phyloP scores from a whole-genome alignment of 2,113 vertebrate species.

The Galeopterus variegatus region DNA sequence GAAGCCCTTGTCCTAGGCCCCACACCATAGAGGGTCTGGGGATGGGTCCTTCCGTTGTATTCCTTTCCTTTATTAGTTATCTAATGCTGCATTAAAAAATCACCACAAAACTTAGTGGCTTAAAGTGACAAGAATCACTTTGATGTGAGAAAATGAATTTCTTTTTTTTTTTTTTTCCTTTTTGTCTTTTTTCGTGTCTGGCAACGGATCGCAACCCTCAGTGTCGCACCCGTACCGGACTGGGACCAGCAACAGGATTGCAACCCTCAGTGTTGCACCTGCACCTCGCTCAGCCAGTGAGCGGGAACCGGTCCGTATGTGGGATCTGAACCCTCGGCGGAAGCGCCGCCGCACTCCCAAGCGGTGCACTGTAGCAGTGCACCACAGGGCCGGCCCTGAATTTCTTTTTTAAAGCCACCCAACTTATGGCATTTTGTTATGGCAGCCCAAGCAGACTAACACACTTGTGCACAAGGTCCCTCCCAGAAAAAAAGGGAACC shows the following conservation, averaged over 20 bases:
- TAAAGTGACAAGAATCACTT: background rate
- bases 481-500: background rate
- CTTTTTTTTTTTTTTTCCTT: background rate
- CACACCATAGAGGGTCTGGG: background rate
- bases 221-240: too few species aligned
- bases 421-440: background rate
- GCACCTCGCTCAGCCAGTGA: too few species aligned
- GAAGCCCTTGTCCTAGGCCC: background rate
- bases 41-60: background rate
- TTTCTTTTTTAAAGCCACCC: background rate
- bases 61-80: background rate
- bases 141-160: background rate
- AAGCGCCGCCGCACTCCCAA: too few species aligned
- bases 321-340: too few species aligned
- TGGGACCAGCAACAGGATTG: too few species aligned
- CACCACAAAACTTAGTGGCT: background rate
- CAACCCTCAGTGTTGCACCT: too few species aligned
- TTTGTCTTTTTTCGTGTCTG: too few species aligned
- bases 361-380: too few species aligned
- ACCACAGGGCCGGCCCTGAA: too few species aligned
- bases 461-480: background rate
- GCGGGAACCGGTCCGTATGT: too few species aligned
- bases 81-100: background rate
- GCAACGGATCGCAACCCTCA: too few species aligned
- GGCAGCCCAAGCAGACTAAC: background rate